Evolutionary conservation across 1,140 invertebrate genomes (phyloP), one percentile per base, ranked within the genome.

Genomic region (Aphelenchoides besseyi): DNA sequence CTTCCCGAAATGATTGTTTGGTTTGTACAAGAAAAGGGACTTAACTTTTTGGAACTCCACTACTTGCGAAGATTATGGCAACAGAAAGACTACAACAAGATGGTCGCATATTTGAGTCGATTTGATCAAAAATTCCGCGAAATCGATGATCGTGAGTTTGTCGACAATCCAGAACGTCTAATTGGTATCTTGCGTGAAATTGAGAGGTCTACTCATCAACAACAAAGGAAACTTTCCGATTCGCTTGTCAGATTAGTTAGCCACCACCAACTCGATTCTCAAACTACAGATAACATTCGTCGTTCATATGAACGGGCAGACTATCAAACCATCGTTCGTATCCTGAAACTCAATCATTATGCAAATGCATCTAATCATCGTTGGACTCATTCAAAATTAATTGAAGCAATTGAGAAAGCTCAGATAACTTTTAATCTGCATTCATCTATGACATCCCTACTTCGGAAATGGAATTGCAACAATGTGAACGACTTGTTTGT

Each of bases 1-100:
- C 23, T 59, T 5, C 55, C 55, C 5, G 55, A 28, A 28, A 33
- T 59, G 5, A 33, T 59, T 33, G 18, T 59, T 12, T 59, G 55
- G 55, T 59, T 59, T 59, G 55, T 33, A 23, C 55, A 59, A 23
- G 55, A 59, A 33, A 28, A 59, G 26, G 12, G 5, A 18, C 32
- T 59, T 23, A 33, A 59, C 26, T 8, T 8, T 8, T 8, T 5
- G 18, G 5, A 59, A 33, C 5, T 59, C 18, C 5, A 59, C 12
- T 33, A 59, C 26, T 33, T 59, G 55, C 26, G 23, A 33, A 5
- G 5, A 8, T 33, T 59, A 23, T 59, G 55, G 55, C 16, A 5
- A 5, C 5, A 59, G 18, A 5, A 33, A 8, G 5, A 5, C 12
- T 59, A 29, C 18, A 8, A 8, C 12, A 5, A 59, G 23, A 8